phyloP scores from a whole-genome alignment of 1,140 invertebrate genomes.

The Telenomus remus region DNA sequence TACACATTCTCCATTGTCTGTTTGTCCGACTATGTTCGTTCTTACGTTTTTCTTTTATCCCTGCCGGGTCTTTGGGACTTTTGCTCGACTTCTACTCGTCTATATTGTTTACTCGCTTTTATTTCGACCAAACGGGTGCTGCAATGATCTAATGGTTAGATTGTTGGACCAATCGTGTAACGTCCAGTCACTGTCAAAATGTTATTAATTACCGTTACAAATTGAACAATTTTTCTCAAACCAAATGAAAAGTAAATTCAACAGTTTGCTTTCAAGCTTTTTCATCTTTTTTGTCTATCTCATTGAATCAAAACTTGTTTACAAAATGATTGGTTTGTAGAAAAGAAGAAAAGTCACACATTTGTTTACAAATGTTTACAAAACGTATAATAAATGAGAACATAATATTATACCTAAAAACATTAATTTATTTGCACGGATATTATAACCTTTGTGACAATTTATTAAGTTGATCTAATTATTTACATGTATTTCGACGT shows the following conservation, averaged over 20 bases:
- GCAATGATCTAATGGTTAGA: constrained; percentile 42
- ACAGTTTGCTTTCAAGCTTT: too few species aligned
- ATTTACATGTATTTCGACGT: too few species aligned
- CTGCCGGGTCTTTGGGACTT: constrained; percentile 12
- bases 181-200: constrained; percentile 9
- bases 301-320: constrained; percentile 2
- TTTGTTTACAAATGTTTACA: too few species aligned
- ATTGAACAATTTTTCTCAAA: constrained; percentile 14
- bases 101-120: constrained; percentile 33
- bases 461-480: too few species aligned
- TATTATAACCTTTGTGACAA: too few species aligned
- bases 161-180: constrained; percentile 22
- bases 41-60: constrained; percentile 29
- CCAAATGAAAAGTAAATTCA: constrained; percentile 28
- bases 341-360: too few species aligned
- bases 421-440: too few species aligned
- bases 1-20: too few species aligned
- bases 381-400: too few species aligned
- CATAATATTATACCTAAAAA: too few species aligned
- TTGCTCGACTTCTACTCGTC: constrained; percentile 27
- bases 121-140: constrained; percentile 3
- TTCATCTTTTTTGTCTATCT: too few species aligned
- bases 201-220: constrained; percentile 44
- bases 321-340: too few species aligned
- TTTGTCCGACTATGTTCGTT: constrained; percentile 25